Evolutionary conservation across 1,140 invertebrate genomes (phyloP), one percentile per base, ranked within the genome.

Genomic region (Pararge aegeria): DNA sequence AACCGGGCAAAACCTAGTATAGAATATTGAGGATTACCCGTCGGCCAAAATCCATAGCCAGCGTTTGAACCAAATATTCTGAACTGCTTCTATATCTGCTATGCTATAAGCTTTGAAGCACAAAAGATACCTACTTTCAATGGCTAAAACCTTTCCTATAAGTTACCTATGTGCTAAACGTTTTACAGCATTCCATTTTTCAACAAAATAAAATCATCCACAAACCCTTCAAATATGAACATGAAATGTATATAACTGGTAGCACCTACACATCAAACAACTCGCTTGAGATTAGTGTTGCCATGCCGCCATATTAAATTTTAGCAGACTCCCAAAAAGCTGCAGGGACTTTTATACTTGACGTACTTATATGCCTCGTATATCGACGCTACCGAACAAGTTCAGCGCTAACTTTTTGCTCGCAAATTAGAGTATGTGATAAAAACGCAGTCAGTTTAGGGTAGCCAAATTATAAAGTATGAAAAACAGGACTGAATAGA

Each of bases 321-420:
- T 66, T 64, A 66, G 61, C 54, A 61, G 52, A 56, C 24, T 63
- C 54, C 49, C 46, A 52, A 61, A 66, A 66, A 62, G 50, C 12
- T 37, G 10, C 18, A 37, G 37, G 13, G 49, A 49, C 6, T 44
- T 59, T 59, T 52, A 1, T 40, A 51, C 49, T 19, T 37, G 40
- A 29, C 19, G 52, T 40, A 52, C 30, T 51, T 19, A 24, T 40
- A 42, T 42, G 0, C 16, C 38, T 3, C 5, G 19, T 53, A 54
- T 49, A 34, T 21, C 16, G 37, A 64, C 57, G 54, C 48, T 57
- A 63, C 53, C 49, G 55, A 63, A 63, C 60, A 42, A 46, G 59
- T 67, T 62, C 52, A 21, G 54, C 29, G 29, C 6, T 18, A 56
- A 37, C 19, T 55, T 54, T 56, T 56, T 46, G 6, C 27, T 30